Evolutionary conservation across 2,888 invertebrate genomes (phyloP), one percentile per base, ranked within the genome.

Genomic region (Tupiocoris notatus): DNA sequence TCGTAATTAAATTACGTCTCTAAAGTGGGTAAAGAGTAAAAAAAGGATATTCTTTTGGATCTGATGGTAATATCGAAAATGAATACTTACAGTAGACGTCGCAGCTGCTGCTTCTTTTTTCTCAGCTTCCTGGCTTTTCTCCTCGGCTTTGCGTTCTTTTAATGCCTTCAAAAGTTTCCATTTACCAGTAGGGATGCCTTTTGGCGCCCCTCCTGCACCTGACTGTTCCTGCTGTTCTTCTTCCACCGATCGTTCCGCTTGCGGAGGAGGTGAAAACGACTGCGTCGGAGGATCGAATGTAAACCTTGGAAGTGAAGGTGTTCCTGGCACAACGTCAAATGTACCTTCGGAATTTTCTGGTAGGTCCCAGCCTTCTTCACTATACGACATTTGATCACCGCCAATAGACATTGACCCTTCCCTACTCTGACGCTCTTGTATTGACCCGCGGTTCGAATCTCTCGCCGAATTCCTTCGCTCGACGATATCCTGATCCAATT

Each of bases 91-190:
- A 21, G 79, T 79, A 59, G 70, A 23, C 12, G 77, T 63, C n/a
- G 87, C 85, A 61, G 86, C 86, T 62, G 88, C 88, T 56, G 82
- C 82, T 67, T 89, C 88, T 77, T 89, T 89, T 74, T 86, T 88
- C 68, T 88, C 88, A 79, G 90, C 89, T 77, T 90, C 91, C 78
- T 89, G 88, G 81, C 87, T 88, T 83, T 91, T 92, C 82, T 95
- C 94, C 84, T 95, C 95, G 1, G 94, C 93, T 85, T 95, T 95
- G 78, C 92, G 88, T 82, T 95, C 95, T 83, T 95, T 95, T 24
- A 95, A 84, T 0, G 95, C 94, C 84, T 95, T 95, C 1, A 95
- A 85, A 62, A 95, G 86, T 83, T 95, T 95, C 95, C 95, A 95
- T 84, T 94, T 94, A 82, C 94, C 94, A 17, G 73, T 57, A n/a